These are phyloP conservation scores for Agrochola macilenta DNA, from an alignment of 2,888 invertebrate genomes.

Conservation along the genomic window DNA sequence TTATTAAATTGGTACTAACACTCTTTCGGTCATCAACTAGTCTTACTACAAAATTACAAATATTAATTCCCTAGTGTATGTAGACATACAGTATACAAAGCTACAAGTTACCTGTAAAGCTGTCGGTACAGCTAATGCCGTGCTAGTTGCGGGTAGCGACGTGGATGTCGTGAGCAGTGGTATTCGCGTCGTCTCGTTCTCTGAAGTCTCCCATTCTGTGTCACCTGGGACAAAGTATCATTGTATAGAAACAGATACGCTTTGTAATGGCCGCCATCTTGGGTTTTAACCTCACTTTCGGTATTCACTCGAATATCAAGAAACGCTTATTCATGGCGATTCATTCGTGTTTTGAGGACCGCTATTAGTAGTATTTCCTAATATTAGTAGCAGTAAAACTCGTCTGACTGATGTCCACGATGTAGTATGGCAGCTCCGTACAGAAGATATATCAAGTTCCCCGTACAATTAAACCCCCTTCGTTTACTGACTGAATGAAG, in stretches of 20 bases:
- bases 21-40: no score
- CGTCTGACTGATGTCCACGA: no score
- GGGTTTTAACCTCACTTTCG: not conserved
- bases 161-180: constrained; percentile 75
- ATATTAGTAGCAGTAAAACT: no score
- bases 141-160: constrained; percentile 77
- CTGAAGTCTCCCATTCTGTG: constrained; percentile 94
- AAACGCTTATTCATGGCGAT: no score
- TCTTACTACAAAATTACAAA: no score
- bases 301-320: not conserved
- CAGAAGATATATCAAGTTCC: not conserved
- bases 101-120: constrained; percentile 72
- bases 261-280: not conserved
- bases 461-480: not conserved
- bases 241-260: not conserved
- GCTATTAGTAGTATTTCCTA: not conserved
- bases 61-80: no score
- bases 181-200: constrained; percentile 86
- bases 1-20: no score
- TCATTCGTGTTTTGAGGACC: not conserved
- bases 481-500: no score
- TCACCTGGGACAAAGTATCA: constrained; percentile 86
- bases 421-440: not conserved
- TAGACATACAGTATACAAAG: not conserved
- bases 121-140: constrained; percentile 82